These are phyloP conservation scores for Drosophila ambigua DNA, from an alignment of 1,140 invertebrate species.

Conservation along the genomic window DNA sequence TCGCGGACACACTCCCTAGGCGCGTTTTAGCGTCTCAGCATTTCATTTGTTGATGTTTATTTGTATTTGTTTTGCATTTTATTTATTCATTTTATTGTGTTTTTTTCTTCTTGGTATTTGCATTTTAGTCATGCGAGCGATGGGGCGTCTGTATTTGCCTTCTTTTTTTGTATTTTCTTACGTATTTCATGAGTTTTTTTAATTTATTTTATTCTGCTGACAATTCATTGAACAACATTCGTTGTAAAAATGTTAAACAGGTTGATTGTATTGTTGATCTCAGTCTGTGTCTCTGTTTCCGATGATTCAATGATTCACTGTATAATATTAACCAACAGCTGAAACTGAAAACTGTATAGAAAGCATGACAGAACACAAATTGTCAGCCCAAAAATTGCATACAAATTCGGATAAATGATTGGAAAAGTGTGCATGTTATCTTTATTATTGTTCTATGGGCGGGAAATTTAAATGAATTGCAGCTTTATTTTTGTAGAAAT, in stretches of 20 bases:
- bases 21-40: conserved; percentile 1
- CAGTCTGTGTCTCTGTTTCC: conserved; percentile 16
- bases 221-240: conserved; percentile 54
- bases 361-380: neutral
- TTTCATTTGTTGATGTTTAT: conserved; percentile 41
- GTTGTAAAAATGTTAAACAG: conserved; percentile 69
- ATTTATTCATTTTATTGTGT: too few species aligned
- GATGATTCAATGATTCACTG: conserved; percentile 14
- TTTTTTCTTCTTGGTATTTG: conserved; percentile 60
- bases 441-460: too few species aligned
- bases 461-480: neutral
- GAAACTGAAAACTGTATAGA: conserved; percentile 16
- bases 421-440: conserved; percentile 11
- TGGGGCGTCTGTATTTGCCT: conserved; percentile 5
- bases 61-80: conserved; percentile 6
- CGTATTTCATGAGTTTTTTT: too few species aligned
- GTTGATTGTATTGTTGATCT: conserved; percentile 32
- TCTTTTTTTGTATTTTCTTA: conserved; percentile 5
- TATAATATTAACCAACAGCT: conserved; percentile 35
- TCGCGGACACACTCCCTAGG: conserved; percentile 35
- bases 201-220: conserved; percentile 1
- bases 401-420: neutral
- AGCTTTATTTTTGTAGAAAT: conserved; percentile 22
- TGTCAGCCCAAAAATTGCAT: conserved; percentile 11
- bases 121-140: conserved; percentile 70